Evolutionary conservation across 2,888 invertebrate species (phyloP).

Genomic region (Cosmopolites sordidus): DNA sequence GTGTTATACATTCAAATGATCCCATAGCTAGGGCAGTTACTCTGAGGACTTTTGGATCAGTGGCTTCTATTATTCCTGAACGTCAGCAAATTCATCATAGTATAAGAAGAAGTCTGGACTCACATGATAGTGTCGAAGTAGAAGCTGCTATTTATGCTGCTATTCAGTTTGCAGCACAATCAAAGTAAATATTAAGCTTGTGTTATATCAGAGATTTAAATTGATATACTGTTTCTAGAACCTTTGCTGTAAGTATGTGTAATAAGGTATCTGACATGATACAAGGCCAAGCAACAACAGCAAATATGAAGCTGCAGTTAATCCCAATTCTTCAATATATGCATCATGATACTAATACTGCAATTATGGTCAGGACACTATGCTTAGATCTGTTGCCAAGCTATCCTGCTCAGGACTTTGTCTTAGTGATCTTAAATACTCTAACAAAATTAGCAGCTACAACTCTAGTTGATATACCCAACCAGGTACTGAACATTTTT

Average conservation of each 20-base stretch:
- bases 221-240: constrained; percentile 51
- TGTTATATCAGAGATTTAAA: neutral
- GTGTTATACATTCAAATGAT: constrained; percentile 95
- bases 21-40: constrained; percentile 91
- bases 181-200: constrained; percentile 60
- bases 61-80: constrained; percentile 90
- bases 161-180: constrained; percentile 89
- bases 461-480: constrained; percentile 85
- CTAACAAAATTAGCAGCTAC: constrained; percentile 84
- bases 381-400: constrained; percentile 70
- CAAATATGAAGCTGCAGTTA: constrained; percentile 84
- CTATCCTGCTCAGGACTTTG: constrained; percentile 77
- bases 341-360: constrained; percentile 70
- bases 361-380: constrained; percentile 64
- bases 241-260: constrained; percentile 95
- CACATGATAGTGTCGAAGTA: constrained; percentile 92
- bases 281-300: constrained; percentile 85
- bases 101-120: constrained; percentile 85
- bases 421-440: constrained; percentile 77
- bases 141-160: constrained; percentile 95
- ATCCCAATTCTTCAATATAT: constrained; percentile 90
- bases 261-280: constrained; percentile 95
- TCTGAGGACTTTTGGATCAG: constrained; percentile 82
- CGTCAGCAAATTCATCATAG: constrained; percentile 93
- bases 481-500: constrained; percentile 57